Evolutionary conservation across 2,113 vertebrate species (phyloP).

Genomic region (Cyprinus carpio): DNA sequence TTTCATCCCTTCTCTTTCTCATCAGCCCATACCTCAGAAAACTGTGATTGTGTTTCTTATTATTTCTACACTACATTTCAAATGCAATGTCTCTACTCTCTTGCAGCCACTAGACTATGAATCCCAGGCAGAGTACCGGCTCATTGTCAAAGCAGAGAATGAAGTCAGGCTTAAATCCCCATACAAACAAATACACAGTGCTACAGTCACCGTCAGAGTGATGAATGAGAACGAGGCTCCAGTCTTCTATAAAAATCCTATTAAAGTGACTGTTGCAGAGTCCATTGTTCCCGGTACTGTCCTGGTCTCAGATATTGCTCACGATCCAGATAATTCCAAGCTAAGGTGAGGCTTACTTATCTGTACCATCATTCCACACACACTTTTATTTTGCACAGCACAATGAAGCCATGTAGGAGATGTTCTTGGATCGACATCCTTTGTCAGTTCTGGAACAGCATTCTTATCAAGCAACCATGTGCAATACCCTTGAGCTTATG

Average conservation of each 20-base stretch:
- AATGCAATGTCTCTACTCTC: neutral
- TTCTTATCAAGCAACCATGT: too few relatives aligned
- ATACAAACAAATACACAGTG: conserved; percentile 68
- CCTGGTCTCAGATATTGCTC: conserved; percentile 79
- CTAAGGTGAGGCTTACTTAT: conserved; percentile 71
- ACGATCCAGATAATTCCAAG: conserved; percentile 83
- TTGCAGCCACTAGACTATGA: conserved; percentile 90
- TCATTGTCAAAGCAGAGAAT: conserved; percentile 82
- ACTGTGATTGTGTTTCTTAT: neutral
- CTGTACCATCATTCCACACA: neutral
- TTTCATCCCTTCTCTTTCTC: too few relatives aligned
- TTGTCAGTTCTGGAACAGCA: too few relatives aligned
- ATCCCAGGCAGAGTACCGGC: conserved; percentile 64
- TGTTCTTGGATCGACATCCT: too few relatives aligned
- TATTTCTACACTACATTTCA: neutral
- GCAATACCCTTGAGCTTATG: neutral
- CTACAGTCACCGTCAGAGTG: conserved; percentile 78
- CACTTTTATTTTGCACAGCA: neutral
- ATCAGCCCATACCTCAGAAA: neutral
- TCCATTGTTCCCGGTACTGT: conserved; percentile 78
- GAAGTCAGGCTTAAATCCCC: conserved; percentile 71
- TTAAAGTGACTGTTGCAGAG: conserved; percentile 80
- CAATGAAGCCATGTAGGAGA: neutral
- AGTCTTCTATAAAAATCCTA: conserved; percentile 81
- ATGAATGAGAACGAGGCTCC: conserved; percentile 88